phyloP scores from a whole-genome alignment of 1,140 invertebrate species.

The Aphaenogaster floridana region DNA sequence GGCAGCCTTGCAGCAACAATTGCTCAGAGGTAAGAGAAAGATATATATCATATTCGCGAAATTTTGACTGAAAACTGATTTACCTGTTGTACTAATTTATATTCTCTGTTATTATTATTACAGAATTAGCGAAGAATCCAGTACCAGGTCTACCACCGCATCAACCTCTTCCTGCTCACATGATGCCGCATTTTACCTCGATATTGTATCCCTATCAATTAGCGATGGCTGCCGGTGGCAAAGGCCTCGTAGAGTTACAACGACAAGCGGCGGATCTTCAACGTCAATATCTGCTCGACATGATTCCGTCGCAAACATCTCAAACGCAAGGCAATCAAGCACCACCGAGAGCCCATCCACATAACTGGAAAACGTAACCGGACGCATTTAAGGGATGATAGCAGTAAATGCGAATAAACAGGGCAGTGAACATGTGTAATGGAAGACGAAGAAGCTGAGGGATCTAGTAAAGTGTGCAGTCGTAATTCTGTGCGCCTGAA shows the following conservation, averaged over 20 bases:
- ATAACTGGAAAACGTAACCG: constrained; percentile 87
- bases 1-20: constrained; percentile 93
- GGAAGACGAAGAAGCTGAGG: constrained; percentile 33
- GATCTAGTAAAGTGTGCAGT: constrained; percentile 30
- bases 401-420: constrained; percentile 66
- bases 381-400: constrained; percentile 75
- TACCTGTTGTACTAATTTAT: not conserved
- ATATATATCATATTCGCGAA: not conserved
- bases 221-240: constrained; percentile 90
- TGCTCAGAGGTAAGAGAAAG: constrained; percentile 89
- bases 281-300: constrained; percentile 97
- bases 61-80: not conserved
- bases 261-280: constrained; percentile 95
- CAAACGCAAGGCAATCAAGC: constrained; percentile 85
- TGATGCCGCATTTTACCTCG: constrained; percentile 94
- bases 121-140: constrained; percentile 87
- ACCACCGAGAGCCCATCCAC: constrained; percentile 84
- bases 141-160: constrained; percentile 88
- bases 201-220: constrained; percentile 95
- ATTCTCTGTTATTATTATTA: constrained; percentile 14
- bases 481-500: constrained; percentile 38
- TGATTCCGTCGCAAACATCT: constrained; percentile 92
- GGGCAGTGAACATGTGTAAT: constrained; percentile 52
- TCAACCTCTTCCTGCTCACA: constrained; percentile 91
- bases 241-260: constrained; percentile 91